A percentile compares a stretch with the other conserved stretches of the same genome.
These are phyloP conservation scores for Hoplodrina blanda DNA, from an alignment of 2,888 invertebrate species.

Conservation along the genomic window DNA sequence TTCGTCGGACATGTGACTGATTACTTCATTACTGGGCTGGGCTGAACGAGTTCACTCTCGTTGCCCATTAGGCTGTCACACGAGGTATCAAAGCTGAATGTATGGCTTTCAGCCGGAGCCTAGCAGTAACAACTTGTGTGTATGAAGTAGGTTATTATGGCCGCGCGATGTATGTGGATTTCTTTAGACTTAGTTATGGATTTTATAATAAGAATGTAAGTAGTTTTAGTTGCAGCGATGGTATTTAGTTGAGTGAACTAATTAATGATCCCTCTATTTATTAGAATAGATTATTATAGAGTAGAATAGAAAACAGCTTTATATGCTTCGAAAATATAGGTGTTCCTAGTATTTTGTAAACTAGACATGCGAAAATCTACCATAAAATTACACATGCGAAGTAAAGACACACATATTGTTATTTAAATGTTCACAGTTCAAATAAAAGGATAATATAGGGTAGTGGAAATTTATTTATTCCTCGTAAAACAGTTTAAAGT, in stretches of 20 bases:
- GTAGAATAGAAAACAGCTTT: too few relatives aligned
- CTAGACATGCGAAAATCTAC: too few relatives aligned
- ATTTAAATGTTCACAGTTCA: too few relatives aligned
- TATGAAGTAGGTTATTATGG: slow-evolving; percentile 10
- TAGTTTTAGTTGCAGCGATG: neutral
- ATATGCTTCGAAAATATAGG: too few relatives aligned
- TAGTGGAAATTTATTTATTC: too few relatives aligned
- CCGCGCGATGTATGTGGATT: slow-evolving; percentile 5
- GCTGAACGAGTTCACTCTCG: slow-evolving; percentile 52
- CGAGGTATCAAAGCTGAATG: slow-evolving; percentile 56
- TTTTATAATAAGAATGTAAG: neutral
- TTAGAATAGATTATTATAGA: too few relatives aligned
- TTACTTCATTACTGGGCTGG: slow-evolving; percentile 54
- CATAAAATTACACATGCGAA: too few relatives aligned
- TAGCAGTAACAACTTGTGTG: slow-evolving; percentile 22
- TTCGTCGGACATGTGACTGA: slow-evolving; percentile 57
- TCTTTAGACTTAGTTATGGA: neutral
- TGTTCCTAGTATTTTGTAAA: too few relatives aligned
- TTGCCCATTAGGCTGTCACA: slow-evolving; percentile 54
- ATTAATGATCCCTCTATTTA: too few relatives aligned
- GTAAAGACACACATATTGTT: too few relatives aligned
- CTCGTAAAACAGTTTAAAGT: neutral
- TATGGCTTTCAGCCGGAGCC: slow-evolving; percentile 37
- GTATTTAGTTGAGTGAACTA: neutral
- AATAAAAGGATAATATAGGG: too few relatives aligned